A percentile compares a stretch with the other conserved stretches of the same genome.
Conservation (phyloP, 2,113 vertebrate species). For the Cariama cristata region DNA sequence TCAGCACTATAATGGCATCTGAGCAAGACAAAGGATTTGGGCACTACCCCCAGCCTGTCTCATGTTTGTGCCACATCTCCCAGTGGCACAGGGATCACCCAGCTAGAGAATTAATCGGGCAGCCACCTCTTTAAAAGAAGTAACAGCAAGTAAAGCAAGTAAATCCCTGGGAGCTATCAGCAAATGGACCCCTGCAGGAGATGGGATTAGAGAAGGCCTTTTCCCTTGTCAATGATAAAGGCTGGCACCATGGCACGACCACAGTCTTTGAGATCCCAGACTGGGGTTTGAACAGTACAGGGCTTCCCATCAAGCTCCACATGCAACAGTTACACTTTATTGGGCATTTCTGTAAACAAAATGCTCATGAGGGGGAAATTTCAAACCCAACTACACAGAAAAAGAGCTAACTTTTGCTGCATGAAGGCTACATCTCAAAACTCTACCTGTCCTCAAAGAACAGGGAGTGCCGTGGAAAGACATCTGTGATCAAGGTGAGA, state of each 20-base stretch:
- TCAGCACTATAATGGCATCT: not conserved
- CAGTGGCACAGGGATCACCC: not conserved
- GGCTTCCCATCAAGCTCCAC: not conserved
- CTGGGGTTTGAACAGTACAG: not conserved
- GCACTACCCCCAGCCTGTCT: not conserved
- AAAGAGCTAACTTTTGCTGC: not conserved
- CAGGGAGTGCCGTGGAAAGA: not conserved
- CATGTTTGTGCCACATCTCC: accelerated
- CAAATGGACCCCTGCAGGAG: not conserved
- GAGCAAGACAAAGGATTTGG: not conserved
- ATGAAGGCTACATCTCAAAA: not conserved
- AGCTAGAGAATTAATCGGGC: not conserved
- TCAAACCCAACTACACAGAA: not conserved
- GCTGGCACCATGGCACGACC: not conserved
- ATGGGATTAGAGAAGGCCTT: not conserved
- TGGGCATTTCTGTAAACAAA: not conserved
- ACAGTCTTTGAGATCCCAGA: not conserved
- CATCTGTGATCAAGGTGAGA: not conserved
- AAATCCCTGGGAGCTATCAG: not conserved
- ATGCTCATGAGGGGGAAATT: not conserved
- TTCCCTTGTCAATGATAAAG: not conserved
- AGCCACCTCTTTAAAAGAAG: not conserved
- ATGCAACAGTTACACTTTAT: accelerated
- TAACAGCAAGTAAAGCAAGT: not conserved
- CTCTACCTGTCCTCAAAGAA: not conserved